Evolutionary conservation across 1,140 invertebrate species (phyloP).

Genomic region (Microplitis demolitor): DNA sequence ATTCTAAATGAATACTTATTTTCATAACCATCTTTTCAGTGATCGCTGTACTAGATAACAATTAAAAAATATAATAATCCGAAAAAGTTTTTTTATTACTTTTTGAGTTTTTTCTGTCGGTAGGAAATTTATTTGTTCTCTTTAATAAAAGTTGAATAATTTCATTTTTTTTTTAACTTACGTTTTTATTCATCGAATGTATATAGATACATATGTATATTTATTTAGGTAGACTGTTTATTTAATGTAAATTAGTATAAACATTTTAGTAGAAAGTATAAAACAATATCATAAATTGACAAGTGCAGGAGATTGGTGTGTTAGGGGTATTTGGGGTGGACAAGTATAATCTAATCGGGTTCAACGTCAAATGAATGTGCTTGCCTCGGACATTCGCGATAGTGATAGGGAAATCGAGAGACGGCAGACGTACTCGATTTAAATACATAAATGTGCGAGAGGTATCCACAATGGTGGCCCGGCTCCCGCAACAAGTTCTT

Average conservation of each 20-base stretch:
- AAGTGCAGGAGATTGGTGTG: background rate
- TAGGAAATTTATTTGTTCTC: too few relatives aligned
- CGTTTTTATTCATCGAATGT: too few relatives aligned
- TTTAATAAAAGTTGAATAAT: too few relatives aligned
- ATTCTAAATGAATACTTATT: slow-evolving; percentile 11
- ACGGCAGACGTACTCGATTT: slow-evolving; percentile 46
- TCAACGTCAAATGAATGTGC: slow-evolving; percentile 49
- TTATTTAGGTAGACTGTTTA: background rate
- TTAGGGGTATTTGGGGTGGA: background rate
- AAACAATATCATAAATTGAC: background rate
- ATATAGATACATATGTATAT: background rate
- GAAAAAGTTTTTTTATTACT: too few relatives aligned
- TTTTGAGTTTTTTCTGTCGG: too few relatives aligned
- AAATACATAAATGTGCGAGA: slow-evolving; percentile 55
- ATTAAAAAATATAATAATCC: background rate
- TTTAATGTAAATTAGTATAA: background rate
- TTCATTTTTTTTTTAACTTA: too few relatives aligned
- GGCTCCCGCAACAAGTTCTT: slow-evolving; percentile 57
- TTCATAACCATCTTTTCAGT: background rate
- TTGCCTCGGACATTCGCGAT: slow-evolving; percentile 41
- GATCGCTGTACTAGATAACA: background rate
- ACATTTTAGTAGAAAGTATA: too few relatives aligned
- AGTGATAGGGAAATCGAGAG: slow-evolving; percentile 45
- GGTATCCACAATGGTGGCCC: slow-evolving; percentile 55
- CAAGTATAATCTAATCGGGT: slow-evolving; percentile 22